Percentiles rank a stretch among this genome's conserved stretches.
Conservation (phyloP, 2,113 vertebrate species). For the Stictonetta naevosa region DNA sequence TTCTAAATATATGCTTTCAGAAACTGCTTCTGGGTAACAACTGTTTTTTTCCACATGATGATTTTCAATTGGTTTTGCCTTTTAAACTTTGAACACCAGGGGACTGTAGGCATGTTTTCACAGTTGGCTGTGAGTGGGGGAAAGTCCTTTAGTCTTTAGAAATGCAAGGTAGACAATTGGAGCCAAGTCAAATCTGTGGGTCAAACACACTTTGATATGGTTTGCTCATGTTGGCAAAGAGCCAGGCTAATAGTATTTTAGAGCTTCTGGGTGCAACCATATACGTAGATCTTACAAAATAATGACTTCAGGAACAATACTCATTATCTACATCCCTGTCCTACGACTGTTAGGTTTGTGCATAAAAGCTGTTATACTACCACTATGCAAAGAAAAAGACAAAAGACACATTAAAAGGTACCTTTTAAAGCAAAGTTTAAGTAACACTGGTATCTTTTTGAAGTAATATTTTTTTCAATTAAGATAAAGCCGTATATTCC, state of each 20-base stretch:
- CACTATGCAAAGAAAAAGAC: not conserved
- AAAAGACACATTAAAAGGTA: not conserved
- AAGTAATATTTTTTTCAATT: not conserved
- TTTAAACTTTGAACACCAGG: accelerated
- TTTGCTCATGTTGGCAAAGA: not conserved
- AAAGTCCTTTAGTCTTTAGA: not conserved
- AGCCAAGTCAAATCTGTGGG: not conserved
- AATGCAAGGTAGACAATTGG: not conserved
- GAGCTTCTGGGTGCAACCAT: not conserved
- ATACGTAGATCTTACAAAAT: not conserved
- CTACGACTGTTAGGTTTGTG: not conserved
- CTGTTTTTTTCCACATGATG: not conserved
- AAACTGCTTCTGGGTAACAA: not conserved
- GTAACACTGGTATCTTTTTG: not conserved
- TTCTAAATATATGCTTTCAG: not conserved
- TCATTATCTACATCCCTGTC: not conserved
- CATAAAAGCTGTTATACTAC: not conserved
- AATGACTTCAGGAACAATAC: not conserved
- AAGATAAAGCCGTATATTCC: not conserved
- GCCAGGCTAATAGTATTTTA: not conserved
- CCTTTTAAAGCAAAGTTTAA: not conserved
- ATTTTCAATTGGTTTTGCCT: not conserved
- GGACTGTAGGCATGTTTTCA: not conserved
- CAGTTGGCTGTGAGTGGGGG: not conserved
- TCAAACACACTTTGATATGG: not conserved